A percentile compares a stretch with the other conserved stretches of the same genome.
These are phyloP conservation scores for Monomorium pharaonis DNA, from an alignment of 1,140 invertebrate genomes.

Conservation along the genomic window DNA sequence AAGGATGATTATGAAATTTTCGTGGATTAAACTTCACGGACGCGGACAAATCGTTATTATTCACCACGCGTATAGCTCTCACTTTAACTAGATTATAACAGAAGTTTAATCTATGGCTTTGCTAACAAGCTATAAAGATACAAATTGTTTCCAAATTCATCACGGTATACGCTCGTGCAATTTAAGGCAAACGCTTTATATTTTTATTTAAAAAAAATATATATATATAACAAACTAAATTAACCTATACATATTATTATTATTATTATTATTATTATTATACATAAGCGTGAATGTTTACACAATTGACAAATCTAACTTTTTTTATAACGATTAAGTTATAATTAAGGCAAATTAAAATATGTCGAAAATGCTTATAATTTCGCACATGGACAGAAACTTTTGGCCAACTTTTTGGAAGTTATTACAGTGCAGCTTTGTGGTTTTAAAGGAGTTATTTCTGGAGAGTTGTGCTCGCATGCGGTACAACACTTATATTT, in stretches of 20 bases:
- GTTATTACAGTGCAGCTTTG: background rate
- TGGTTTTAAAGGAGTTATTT: background rate
- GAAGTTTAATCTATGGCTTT: constrained; percentile 18
- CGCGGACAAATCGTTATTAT: constrained; percentile 21
- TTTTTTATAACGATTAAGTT: background rate
- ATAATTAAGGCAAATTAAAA: background rate
- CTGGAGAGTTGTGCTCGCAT: constrained; percentile 55
- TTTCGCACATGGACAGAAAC: background rate
- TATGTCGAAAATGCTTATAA: background rate
- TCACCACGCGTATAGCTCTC: background rate
- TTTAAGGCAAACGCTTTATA: background rate
- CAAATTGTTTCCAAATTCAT: constrained; percentile 6
- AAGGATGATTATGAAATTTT: background rate
- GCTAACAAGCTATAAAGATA: constrained; percentile 7
- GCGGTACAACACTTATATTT: constrained; percentile 46
- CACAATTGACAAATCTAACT: background rate
- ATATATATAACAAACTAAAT: background rate
- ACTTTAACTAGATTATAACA: constrained; percentile 1
- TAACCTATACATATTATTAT: background rate
- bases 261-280: background rate
- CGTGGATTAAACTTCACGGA: background rate
- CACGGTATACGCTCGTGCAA: background rate
- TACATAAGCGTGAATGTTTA: background rate
- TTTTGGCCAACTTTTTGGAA: constrained; percentile 13
- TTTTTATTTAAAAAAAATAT: background rate